A percentile compares a stretch with the other conserved stretches of the same genome.
These are phyloP conservation scores for Channa maculata DNA, from an alignment of 2,113 vertebrate species.

Conservation along the genomic window DNA sequence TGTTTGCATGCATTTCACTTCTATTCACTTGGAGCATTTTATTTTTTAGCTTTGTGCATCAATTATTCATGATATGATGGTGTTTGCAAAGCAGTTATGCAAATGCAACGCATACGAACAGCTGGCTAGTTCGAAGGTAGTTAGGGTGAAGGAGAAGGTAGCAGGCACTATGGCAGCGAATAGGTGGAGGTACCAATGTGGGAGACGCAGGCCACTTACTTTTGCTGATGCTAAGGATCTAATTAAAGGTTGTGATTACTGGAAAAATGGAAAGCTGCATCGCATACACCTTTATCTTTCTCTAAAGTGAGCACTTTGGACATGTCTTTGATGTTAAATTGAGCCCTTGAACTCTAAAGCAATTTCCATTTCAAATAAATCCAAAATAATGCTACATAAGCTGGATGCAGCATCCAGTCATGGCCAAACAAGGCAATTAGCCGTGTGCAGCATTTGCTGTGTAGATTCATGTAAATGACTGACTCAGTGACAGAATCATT, in stretches of 20 bases:
- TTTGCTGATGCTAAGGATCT: constrained; percentile 23
- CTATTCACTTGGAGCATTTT: constrained; percentile 12
- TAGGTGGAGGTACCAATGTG: background rate
- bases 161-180: background rate
- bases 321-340: constrained; percentile 43
- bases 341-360: constrained; percentile 33
- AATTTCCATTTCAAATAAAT: constrained; percentile 57
- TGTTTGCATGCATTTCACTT: background rate
- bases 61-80: constrained; percentile 26
- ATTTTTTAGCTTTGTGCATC: constrained; percentile 22
- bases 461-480: background rate
- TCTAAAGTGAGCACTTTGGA: constrained; percentile 30
- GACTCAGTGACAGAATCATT: background rate
- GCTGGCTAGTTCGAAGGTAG: constrained; percentile 47
- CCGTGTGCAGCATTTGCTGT: background rate
- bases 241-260: constrained; percentile 31
- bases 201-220: constrained; percentile 14
- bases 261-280: constrained; percentile 1
- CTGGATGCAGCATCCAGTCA: background rate
- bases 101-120: constrained; percentile 42
- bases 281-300: constrained; percentile 13
- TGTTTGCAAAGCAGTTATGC: constrained; percentile 55
- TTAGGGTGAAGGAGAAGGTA: constrained; percentile 7
- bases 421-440: background rate
- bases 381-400: background rate